Percentiles rank a stretch among this genome's conserved stretches.
Conservation (phyloP, 37 sponge, comb jelly and placozoan species). For the Trichoplax adhaerens region DNA sequence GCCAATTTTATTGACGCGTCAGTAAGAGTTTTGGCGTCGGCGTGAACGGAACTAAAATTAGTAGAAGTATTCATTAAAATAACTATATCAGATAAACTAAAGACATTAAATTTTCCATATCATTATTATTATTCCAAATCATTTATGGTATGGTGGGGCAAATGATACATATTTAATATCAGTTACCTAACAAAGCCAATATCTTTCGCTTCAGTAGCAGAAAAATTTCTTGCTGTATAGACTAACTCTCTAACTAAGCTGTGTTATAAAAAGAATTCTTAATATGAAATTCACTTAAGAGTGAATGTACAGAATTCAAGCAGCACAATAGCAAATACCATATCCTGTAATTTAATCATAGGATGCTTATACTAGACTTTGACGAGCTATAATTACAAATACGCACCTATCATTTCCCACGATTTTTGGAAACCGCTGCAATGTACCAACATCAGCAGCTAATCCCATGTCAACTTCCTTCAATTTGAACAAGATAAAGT, state of each 20-base stretch:
- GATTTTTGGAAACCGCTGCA: slow-evolving; percentile 86
- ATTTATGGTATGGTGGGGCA: no score
- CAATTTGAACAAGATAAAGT: no score
- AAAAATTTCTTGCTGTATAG: slow-evolving; percentile 51
- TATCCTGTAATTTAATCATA: no score
- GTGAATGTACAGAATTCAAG: background rate
- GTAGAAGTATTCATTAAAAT: no score
- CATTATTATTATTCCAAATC: no score
- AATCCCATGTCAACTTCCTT: slow-evolving; percentile 85
- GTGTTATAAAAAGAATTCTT: background rate
- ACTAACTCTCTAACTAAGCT: slow-evolving; percentile 55
- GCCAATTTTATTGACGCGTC: slow-evolving; percentile 50
- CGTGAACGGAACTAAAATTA: no score
- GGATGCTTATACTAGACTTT: no score
- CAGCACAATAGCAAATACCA: background rate
- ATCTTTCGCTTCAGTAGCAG: slow-evolving; percentile 38
- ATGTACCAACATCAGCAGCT: slow-evolving; percentile 82
- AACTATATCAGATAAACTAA: no score
- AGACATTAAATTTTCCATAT: no score
- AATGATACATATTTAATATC: background rate
- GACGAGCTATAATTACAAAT: background rate
- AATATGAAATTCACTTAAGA: slow-evolving; percentile 3
- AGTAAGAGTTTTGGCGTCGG: slow-evolving; percentile 27
- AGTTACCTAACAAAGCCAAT: slow-evolving; percentile 58
- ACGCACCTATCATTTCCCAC: slow-evolving; percentile 62